A percentile compares a stretch with the other conserved stretches of the same genome.
These are phyloP conservation scores for Probosciger aterrimus DNA, from an alignment of 2,113 vertebrate species.

Conservation along the genomic window DNA sequence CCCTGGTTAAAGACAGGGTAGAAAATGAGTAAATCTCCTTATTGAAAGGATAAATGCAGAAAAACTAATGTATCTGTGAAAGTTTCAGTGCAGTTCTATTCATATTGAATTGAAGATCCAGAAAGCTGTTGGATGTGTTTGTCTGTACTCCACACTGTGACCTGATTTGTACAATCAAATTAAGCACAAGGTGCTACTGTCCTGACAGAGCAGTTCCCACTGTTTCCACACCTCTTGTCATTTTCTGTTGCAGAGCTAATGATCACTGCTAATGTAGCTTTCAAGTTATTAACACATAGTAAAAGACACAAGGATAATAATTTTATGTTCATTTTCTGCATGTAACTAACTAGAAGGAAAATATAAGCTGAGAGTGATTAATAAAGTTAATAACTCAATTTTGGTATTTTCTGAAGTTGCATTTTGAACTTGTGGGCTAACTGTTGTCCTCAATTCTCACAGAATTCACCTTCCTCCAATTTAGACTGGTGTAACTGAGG, in stretches of 20 bases:
- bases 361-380: constrained; percentile 4
- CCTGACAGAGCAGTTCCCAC: background rate
- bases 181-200: background rate
- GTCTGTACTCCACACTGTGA: background rate
- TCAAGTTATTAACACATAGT: constrained; percentile 20
- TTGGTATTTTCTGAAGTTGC: constrained; percentile 20
- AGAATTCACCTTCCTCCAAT: background rate
- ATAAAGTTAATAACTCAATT: constrained; percentile 36
- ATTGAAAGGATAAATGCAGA: background rate
- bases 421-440: background rate
- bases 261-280: background rate
- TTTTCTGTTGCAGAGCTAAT: background rate
- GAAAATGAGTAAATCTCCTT: background rate
- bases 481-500: background rate
- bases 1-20: background rate
- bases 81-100: background rate
- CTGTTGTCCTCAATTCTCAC: background rate
- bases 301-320: constrained; percentile 23
- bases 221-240: background rate
- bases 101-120: background rate
- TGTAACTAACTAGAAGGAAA: constrained; percentile 13
- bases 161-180: background rate
- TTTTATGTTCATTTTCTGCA: constrained; percentile 52
- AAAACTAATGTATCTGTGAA: background rate
- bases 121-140: background rate